Percentiles rank a stretch among this genome's conserved stretches.
Evolutionary conservation across 2,113 vertebrate species (phyloP).

Genomic region (Bostrychus sinensis): DNA sequence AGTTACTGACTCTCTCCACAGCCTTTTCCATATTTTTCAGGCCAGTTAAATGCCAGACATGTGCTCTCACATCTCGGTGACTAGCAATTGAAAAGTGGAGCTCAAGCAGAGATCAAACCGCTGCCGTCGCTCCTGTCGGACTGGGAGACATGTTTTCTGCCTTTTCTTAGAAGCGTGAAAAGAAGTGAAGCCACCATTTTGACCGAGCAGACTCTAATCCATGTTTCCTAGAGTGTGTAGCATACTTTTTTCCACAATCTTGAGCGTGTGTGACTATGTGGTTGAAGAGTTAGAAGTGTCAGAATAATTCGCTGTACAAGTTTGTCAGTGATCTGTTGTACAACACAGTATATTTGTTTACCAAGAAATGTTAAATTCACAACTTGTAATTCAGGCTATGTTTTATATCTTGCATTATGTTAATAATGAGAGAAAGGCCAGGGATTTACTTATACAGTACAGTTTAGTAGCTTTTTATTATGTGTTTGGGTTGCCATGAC

Average conservation of each 20-base stretch:
- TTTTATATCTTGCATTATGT: constrained; percentile 54
- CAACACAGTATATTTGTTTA: constrained; percentile 41
- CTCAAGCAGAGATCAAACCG: constrained; percentile 75
- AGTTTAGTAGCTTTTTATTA: constrained; percentile 40
- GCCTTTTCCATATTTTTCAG: constrained; percentile 56
- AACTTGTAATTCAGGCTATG: constrained; percentile 44
- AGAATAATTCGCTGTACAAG: constrained; percentile 42
- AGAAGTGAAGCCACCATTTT: constrained; percentile 60
- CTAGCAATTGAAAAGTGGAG: constrained; percentile 63
- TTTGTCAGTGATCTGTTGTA: constrained; percentile 61
- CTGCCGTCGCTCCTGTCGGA: constrained; percentile 49
- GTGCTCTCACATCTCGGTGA: constrained; percentile 65
- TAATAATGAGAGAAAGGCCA: constrained; percentile 45
- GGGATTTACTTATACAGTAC: background rate
- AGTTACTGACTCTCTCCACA: constrained; percentile 40
- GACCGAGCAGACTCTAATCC: constrained; percentile 32
- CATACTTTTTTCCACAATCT: constrained; percentile 17
- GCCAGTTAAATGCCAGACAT: constrained; percentile 74
- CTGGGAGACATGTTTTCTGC: constrained; percentile 56
- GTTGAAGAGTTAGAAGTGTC: constrained; percentile 37
- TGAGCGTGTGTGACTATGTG: constrained; percentile 4
- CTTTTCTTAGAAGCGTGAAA: constrained; percentile 13
- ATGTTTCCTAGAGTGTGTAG: constrained; percentile 13
- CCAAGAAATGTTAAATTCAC: constrained; percentile 45
- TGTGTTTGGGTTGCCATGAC: constrained; percentile 59